These are phyloP conservation scores for Girardinus metallicus DNA, from an alignment of 2,797 vertebrate genomes.

Conservation along the genomic window DNA sequence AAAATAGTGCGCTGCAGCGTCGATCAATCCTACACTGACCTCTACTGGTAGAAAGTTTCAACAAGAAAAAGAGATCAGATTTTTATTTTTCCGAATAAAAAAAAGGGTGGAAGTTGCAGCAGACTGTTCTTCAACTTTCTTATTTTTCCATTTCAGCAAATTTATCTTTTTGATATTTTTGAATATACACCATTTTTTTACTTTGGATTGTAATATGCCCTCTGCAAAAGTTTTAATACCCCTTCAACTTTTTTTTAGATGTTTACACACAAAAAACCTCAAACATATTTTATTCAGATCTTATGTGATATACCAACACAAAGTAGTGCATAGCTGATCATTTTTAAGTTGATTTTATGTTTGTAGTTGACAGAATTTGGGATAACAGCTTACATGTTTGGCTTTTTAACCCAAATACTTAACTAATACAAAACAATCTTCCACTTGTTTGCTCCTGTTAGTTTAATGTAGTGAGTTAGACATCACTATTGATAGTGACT, in stretches of 20 bases:
- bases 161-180: not conserved
- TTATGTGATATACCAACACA: not conserved
- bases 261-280: not conserved
- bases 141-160: not conserved
- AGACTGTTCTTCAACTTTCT: not conserved
- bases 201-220: not conserved
- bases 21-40: constrained; percentile 33
- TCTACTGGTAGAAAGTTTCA: constrained; percentile 8
- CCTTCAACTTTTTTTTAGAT: not conserved
- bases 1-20: not conserved
- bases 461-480: not conserved
- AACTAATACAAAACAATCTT: not conserved
- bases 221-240: not conserved
- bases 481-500: not conserved
- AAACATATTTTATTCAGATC: not conserved
- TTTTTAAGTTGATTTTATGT: not conserved
- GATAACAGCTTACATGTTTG: not conserved
- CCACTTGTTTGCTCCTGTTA: not conserved
- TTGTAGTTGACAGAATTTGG: not conserved
- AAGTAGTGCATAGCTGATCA: not conserved
- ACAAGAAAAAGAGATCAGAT: not conserved
- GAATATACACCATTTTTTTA: not conserved
- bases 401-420: not conserved
- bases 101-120: not conserved
- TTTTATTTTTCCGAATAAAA: not conserved